Evolutionary conservation across 2,113 vertebrate genomes (phyloP), one percentile per base, ranked within the genome.

Genomic region (Pterocles orientalis): DNA sequence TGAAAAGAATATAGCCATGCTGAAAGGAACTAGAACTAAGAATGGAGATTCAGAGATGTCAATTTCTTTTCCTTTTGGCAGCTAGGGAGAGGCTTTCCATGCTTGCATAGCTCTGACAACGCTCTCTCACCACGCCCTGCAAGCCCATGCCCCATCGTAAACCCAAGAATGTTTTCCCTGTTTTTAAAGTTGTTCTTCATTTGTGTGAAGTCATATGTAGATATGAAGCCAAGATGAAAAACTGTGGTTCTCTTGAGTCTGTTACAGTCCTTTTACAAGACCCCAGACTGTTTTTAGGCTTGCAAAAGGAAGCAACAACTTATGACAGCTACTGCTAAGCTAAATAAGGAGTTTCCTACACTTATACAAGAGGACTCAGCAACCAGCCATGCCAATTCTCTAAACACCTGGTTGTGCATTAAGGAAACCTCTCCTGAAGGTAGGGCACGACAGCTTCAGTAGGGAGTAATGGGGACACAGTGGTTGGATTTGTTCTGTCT

Each of bases 371-470:
- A 54, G 20, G 25, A 76, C 13, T 20, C 5, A 25, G 9, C 5
- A 64, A 50, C 2, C 1, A 78, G 0, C 2, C 0, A 1, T 62
- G 31, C 6, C 31, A n/a, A 3, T 68, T 86, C 28, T 80, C 31
- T 31, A 68, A 5, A 14, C 10, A 57, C 5, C 3, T 29, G 25
- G 3, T 16, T 60, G 20, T 24, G 10, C 47, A 24, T 19, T 48
- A 45, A 47, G 29, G 17, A 79, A 75, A 66, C 0, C 2, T 71
- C 34, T 62, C 28, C 17, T 82, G 61, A 62, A 71, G 5, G 8
- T 6, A 48, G 9, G 1, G 8, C 9, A 43, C 12, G 58, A 28
- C 7, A n/a, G 1, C 0, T 1, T 20, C 82, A 7, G 2, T 31
- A 75, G 8, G 25, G 7, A 80, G 8, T 36, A 68, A 14, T 39